Evolutionary conservation across 2,797 vertebrate species (phyloP).

Genomic region (Sparus aurata): DNA sequence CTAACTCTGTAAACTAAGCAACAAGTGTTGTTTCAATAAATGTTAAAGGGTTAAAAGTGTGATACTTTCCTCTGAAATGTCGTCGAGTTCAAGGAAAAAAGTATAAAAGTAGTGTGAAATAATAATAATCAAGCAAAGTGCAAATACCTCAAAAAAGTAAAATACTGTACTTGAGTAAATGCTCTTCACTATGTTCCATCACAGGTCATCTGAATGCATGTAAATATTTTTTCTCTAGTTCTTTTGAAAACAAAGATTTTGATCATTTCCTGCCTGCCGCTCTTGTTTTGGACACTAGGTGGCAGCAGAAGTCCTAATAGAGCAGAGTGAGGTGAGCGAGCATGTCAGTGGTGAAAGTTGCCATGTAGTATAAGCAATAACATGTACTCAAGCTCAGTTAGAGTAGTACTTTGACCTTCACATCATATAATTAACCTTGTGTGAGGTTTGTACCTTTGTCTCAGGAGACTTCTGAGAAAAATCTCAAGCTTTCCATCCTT

Average conservation of each 20-base stretch:
- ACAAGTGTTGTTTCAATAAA: neutral
- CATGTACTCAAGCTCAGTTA: neutral
- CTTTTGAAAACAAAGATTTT: neutral
- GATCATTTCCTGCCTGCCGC: neutral
- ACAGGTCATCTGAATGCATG: neutral
- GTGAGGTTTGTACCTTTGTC: neutral
- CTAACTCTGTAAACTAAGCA: neutral
- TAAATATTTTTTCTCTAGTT: neutral
- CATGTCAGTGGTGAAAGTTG: neutral
- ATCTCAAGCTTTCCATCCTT: neutral
- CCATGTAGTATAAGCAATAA: neutral
- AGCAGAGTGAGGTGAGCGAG: neutral
- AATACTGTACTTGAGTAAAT: neutral
- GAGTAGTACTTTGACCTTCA: neutral
- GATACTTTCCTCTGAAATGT: neutral
- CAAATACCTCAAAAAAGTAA: neutral
- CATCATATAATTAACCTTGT: neutral
- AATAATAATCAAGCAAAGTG: too few relatives aligned
- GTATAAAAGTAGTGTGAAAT: too few relatives aligned
- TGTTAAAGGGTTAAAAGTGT: neutral
- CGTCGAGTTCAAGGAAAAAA: too few relatives aligned
- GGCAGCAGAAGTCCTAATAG: conserved; percentile 26
- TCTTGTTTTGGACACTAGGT: conserved; percentile 17
- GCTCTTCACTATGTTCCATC: neutral
- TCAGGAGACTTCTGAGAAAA: neutral